Evolutionary conservation across 2,888 invertebrate genomes (phyloP).

Genomic region (Pseudococcus longispinus): DNA sequence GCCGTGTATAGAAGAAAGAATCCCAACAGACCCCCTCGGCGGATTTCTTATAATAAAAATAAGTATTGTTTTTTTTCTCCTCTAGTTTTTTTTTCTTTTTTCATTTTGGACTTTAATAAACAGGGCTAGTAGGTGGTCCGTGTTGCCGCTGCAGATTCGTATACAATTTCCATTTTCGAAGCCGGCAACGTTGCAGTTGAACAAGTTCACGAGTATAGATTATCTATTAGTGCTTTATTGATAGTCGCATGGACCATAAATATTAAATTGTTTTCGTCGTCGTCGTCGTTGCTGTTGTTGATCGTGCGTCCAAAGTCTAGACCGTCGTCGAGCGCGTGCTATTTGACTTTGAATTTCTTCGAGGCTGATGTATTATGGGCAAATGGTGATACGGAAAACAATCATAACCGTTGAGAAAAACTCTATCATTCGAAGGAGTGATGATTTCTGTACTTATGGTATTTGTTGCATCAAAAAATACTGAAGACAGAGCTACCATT

Average conservation of each 20-base stretch:
- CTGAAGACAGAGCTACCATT: no score
- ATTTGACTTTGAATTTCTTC: neutral
- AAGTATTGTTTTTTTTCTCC: constrained; percentile 38
- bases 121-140: constrained; percentile 56
- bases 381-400: neutral
- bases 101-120: constrained; percentile 50
- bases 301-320: neutral
- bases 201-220: constrained; percentile 21
- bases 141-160: constrained; percentile 43
- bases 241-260: neutral
- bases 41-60: constrained; percentile 11
- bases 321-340: neutral
- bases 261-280: no score
- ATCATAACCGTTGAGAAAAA: no score
- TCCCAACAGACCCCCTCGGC: constrained; percentile 47
- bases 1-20: constrained; percentile 50
- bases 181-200: constrained; percentile 24
- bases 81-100: neutral
- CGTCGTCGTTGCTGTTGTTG: neutral
- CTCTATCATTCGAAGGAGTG: no score
- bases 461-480: no score
- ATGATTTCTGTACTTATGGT: no score
- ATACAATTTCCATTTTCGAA: constrained; percentile 31
- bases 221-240: neutral
- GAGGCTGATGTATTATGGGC: neutral